Evolutionary conservation across 2,888 invertebrate species (phyloP), one percentile per base, ranked within the genome.

Genomic region (Pseudococcus longispinus): DNA sequence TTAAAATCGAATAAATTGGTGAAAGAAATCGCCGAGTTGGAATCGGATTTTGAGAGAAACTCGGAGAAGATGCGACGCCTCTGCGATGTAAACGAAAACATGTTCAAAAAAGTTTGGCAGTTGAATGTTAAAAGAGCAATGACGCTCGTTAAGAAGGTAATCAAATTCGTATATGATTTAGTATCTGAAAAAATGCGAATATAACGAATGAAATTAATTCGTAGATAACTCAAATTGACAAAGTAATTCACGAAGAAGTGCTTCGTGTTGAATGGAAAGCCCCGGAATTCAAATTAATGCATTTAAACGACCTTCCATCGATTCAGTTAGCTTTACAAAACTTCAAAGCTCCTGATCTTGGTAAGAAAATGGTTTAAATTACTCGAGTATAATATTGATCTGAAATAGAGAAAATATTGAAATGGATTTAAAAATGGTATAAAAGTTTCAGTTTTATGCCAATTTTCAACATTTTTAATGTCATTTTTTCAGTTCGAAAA

Each of bases 31-130:
- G 51, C 83, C 13, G 86, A 87, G 13, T 65, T 88, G 6, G 65
- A 83, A 83, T 26, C 46, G 29, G 87, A 87, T 20, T 77, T 85
- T 23, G 65, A 87, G 2, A 60, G 85, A 0, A 80, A 87, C 26
- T 29, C 82, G 3, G 82, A 87, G 23, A 88, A 88, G 18, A 82
- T 85, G 13, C 23, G 70, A 70, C 20, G 88, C 44, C 70, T 87
- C 18, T 32, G 87, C 13, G 88, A 87, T 46, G 85, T 87, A 11
- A 87, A 87, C 84, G 88, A 87, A 23, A 87, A 88, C n/a, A 87
- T 87, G 9, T 88, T 74, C 18, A 84, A 46, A 32, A 83, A 88
- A 51, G 37, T 88, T 9, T 88, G 88, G 88, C 37, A 88, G 65
- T 83, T 88, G 23, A 87, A 87, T 60, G 87, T 82, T 29, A 70